Evolutionary conservation across 1,140 invertebrate species (phyloP), one percentile per base, ranked within the genome.

Genomic region (Triops cancriformis): DNA sequence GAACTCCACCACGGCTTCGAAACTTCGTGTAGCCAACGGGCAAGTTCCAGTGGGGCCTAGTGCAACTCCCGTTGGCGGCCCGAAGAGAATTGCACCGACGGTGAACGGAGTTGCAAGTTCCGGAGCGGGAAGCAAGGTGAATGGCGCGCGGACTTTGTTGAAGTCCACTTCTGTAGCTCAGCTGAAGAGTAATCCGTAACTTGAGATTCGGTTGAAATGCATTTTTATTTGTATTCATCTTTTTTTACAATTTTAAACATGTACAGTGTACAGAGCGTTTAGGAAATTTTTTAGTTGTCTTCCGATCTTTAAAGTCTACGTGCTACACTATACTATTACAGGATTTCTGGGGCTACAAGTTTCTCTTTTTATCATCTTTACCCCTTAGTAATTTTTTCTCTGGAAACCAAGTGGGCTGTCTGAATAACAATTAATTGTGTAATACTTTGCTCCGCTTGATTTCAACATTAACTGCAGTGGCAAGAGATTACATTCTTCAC

Each of bases 1-100:
- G 75, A 27, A 26, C 11, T 26, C 42, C 7, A 76, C 75, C 12
- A 76, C 75, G 1, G 75, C 75, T 76, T 76, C 75, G 0, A 76
- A 76, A 51, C 43, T 76, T 23, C 75, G 75, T 5, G 74, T 23
- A 76, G 64, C 75, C 7, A 64, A 64, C 23, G 51, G 51, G 5
- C 51, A 64, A 64, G 23, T 64, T 64, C 14, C 51, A 14, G 9
- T 64, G 51, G 51, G 18, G 10, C 18, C 23, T 18, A 23, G 51
- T 64, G 23, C 14, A 18, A 64, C 51, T 6, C 1, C 51, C 51
- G n/a, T 64, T 64, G 51, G 51, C 51, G 14, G 18, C 18, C 1
- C 31, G 2, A 64, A 64, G 51, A 10, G 23, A 0, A 64, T 64
- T 64, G 51, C 2, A 14, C 51, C 51, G 51, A 18, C 23, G 6